Evolutionary conservation across 2,888 invertebrate genomes (phyloP).

Genomic region (Xylota segnis): DNA sequence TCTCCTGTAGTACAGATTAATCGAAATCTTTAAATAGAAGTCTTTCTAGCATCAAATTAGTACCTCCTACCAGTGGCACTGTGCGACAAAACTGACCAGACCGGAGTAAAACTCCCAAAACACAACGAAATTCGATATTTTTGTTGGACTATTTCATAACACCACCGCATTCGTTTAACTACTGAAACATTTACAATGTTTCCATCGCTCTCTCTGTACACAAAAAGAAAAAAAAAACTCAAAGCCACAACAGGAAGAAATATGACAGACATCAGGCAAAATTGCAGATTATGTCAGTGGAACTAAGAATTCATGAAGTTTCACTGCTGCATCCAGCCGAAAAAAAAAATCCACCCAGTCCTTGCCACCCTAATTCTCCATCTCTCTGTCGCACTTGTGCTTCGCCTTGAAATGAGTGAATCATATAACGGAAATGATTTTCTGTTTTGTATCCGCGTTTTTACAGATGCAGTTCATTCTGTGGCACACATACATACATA

Average conservation of each 20-base stretch:
- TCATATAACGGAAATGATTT: slow-evolving; percentile 65
- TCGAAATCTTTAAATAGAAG: too few species aligned
- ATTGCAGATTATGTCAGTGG: slow-evolving; percentile 65
- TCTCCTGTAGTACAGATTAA: too few species aligned
- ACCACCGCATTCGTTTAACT: slow-evolving; percentile 21
- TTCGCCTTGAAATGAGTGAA: slow-evolving; percentile 39
- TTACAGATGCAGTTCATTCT: slow-evolving; percentile 74
- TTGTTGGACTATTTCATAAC: too few species aligned
- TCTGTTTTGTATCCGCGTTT: slow-evolving; percentile 67
- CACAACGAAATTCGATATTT: too few species aligned
- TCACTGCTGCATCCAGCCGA: slow-evolving; percentile 16
- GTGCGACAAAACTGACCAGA: too few species aligned
- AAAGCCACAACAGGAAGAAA: background rate
- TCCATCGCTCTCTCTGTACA: background rate
- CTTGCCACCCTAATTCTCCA: slow-evolving; percentile 9
- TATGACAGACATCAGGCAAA: slow-evolving; percentile 42
- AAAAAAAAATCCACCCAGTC: slow-evolving; percentile 19
- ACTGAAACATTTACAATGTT: slow-evolving; percentile 19
- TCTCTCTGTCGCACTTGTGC: background rate
- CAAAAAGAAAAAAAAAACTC: background rate
- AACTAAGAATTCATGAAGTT: slow-evolving; percentile 52
- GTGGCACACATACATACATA: slow-evolving; percentile 53
- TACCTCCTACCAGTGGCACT: too few species aligned
- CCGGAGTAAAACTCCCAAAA: too few species aligned
- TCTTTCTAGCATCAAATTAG: too few species aligned